These are phyloP conservation scores for Cheracebus regulus DNA, from an alignment of 2,797 vertebrate genomes.

Conservation along the genomic window DNA sequence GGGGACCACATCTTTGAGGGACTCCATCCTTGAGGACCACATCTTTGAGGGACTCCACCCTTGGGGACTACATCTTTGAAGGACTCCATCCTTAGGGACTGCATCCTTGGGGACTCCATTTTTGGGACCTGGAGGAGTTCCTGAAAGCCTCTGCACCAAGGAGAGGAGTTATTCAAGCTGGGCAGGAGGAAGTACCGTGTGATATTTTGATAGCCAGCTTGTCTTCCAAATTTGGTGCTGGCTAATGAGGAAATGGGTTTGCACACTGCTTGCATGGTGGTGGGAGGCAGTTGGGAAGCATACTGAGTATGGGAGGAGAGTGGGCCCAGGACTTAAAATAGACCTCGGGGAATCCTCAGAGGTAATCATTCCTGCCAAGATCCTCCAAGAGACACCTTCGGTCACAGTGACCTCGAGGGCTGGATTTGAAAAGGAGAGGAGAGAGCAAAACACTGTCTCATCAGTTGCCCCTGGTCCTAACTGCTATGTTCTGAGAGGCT, in stretches of 20 bases:
- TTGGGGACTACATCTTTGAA: not conserved
- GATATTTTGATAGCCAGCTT: not conserved
- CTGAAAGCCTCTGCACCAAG: not conserved
- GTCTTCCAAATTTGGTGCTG: not conserved
- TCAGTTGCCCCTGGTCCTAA: not conserved
- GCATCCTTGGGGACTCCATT: not conserved
- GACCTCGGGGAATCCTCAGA: slow-evolving; percentile 13
- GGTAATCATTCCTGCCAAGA: not conserved
- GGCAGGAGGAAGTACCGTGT: not conserved
- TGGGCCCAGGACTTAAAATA: slow-evolving; percentile 29
- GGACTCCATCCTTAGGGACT: not conserved
- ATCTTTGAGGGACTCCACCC: not conserved
- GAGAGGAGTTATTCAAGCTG: not conserved
- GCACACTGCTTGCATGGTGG: not conserved
- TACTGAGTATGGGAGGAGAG: not conserved
- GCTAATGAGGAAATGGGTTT: not conserved
- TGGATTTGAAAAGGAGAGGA: not conserved
- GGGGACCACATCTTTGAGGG: not conserved
- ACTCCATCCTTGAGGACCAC: not conserved
- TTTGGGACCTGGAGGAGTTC: not conserved
- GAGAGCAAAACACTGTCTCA: not conserved
- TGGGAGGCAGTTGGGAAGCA: not conserved
- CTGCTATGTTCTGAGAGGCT: not conserved
- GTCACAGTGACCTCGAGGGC: not conserved
- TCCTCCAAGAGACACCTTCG: not conserved